phyloP scores from a whole-genome alignment of 1,140 invertebrate genomes.

The Drosophila nannoptera region DNA sequence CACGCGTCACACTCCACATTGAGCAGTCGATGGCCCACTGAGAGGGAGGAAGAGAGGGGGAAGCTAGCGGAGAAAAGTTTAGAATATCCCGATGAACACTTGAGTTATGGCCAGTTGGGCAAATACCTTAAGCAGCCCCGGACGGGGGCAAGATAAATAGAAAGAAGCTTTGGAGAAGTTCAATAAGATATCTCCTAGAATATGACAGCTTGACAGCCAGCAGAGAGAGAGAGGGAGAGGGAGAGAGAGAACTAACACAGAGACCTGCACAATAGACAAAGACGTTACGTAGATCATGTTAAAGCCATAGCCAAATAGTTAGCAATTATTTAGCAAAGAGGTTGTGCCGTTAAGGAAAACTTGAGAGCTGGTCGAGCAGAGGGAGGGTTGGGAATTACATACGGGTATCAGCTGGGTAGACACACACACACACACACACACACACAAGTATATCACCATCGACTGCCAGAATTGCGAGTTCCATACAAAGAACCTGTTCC shows the following conservation, averaged over 20 bases:
- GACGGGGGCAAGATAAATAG: background rate
- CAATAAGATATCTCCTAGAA: background rate
- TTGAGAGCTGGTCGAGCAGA: background rate
- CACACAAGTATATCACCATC: slow-evolving; percentile 3
- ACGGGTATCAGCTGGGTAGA: slow-evolving; percentile 3
- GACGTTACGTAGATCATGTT: slow-evolving; percentile 14
- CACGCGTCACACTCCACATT: background rate
- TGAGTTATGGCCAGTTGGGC: background rate
- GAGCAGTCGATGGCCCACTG: slow-evolving; percentile 25
- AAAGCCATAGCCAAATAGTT: slow-evolving; percentile 11
- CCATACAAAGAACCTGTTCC: slow-evolving; percentile 24
- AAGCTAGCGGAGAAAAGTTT: background rate
- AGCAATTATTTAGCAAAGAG: slow-evolving; percentile 20
- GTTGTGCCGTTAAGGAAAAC: slow-evolving; percentile 23
- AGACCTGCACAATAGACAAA: slow-evolving; percentile 26
- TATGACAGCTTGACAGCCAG: too few species aligned
- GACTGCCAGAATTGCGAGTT: slow-evolving; percentile 21
- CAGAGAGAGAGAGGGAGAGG: too few species aligned
- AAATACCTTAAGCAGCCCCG: too few species aligned
- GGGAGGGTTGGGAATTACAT: background rate
- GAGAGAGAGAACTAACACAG: slow-evolving; percentile 6
- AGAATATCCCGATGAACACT: background rate
- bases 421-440: too few species aligned
- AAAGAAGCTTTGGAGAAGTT: background rate
- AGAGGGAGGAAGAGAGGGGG: background rate